Percentiles rank a stretch among this genome's conserved stretches.
These are phyloP conservation scores for Nasonia longicornis DNA, from an alignment of 1,140 invertebrate genomes.

Conservation along the genomic window DNA sequence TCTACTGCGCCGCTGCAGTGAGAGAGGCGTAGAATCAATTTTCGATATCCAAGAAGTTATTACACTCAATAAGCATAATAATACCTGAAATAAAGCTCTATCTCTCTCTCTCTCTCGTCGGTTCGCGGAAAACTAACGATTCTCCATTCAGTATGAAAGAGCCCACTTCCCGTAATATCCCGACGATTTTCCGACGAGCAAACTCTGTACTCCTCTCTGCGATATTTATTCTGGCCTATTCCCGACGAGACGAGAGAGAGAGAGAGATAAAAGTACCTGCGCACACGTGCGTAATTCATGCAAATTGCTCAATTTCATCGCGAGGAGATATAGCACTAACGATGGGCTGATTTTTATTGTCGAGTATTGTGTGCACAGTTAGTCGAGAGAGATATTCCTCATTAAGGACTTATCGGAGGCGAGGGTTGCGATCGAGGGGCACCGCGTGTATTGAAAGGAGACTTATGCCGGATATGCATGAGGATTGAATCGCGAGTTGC, in stretches of 20 bases:
- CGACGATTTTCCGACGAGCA: background rate
- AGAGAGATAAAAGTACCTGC: background rate
- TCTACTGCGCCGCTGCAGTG: too few species aligned
- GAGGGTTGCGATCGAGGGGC: background rate
- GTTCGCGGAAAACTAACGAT: background rate
- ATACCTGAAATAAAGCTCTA: background rate
- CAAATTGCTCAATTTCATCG: constrained; percentile 42
- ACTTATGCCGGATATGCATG: constrained; percentile 13
- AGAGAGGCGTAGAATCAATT: background rate
- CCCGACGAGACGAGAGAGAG: background rate
- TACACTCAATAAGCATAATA: background rate
- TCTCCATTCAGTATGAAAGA: constrained; percentile 2
- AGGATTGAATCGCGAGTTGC: constrained; percentile 1
- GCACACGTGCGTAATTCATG: constrained; percentile 22
- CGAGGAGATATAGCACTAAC: background rate
- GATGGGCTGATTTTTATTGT: background rate
- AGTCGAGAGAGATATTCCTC: constrained; percentile 26
- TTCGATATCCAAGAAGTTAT: background rate
- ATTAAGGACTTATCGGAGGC: constrained; percentile 39
- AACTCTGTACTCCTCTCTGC: background rate
- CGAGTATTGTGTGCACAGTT: background rate
- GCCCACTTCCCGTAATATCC: background rate
- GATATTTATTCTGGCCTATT: background rate
- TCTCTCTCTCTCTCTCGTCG: background rate
- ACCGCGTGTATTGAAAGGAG: constrained; percentile 7